Percentiles rank a stretch among this genome's conserved stretches.
Conservation (phyloP, 2,888 invertebrate species). For the Erannis defoliaria region DNA sequence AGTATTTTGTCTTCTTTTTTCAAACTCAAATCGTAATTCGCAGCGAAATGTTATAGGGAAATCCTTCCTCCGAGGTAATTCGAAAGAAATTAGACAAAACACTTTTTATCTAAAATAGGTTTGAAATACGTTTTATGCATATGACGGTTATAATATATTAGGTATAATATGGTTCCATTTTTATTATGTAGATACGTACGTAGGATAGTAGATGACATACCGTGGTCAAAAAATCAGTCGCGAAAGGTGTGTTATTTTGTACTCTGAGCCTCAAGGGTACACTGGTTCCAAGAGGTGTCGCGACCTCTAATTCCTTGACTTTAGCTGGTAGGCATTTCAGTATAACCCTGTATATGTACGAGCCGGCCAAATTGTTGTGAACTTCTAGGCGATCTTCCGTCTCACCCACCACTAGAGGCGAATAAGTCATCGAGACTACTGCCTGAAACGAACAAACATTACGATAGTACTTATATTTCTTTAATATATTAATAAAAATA, state of each 20-base stretch:
- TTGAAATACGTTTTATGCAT: no score
- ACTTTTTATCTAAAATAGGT: no score
- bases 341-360: constrained; percentile 67
- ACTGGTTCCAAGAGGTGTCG: constrained; percentile 64
- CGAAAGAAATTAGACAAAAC: no score
- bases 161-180: no score
- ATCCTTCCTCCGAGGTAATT: no score
- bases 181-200: background rate
- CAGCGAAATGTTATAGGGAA: no score
- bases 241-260: constrained; percentile 68
- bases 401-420: constrained; percentile 75
- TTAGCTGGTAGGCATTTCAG: constrained; percentile 76
- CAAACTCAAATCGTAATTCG: no score
- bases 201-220: constrained; percentile 49
- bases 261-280: constrained; percentile 72
- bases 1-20: no score
- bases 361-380: constrained; percentile 66
- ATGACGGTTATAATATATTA: no score
- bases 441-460: constrained; percentile 57
- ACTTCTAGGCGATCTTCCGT: constrained; percentile 67
- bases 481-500: no score
- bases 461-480: no score
- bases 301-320: constrained; percentile 67
- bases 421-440: constrained; percentile 64
- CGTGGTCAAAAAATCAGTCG: constrained; percentile 63